Percentiles rank a stretch among this genome's conserved stretches.
Conservation (phyloP, 23 tunicate species). For the Aplidium turbinatum region DNA sequence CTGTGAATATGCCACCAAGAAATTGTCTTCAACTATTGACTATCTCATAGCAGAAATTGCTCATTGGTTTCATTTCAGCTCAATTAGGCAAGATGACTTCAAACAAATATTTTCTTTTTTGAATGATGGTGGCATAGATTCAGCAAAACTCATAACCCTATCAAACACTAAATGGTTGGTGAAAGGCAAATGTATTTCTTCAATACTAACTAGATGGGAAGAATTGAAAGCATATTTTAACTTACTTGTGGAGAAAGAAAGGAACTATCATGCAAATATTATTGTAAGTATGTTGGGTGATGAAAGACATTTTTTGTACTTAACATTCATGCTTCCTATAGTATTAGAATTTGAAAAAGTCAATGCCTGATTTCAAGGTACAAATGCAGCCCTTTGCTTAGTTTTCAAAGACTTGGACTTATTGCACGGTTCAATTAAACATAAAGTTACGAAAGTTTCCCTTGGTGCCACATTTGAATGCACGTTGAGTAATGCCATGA, state of each 20-base stretch:
- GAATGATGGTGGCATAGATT: slow-evolving; percentile 11
- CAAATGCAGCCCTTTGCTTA: not conserved
- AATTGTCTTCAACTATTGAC: slow-evolving; percentile 7
- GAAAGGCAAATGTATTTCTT: slow-evolving; percentile 8
- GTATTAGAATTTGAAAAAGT: not conserved
- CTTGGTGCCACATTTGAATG: not conserved
- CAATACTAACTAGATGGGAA: slow-evolving; percentile 18
- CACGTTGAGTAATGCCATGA: not conserved
- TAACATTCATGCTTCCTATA: slow-evolving; percentile 13
- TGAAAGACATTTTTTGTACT: slow-evolving; percentile 9
- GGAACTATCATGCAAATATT: slow-evolving; percentile 14
- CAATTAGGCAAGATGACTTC: slow-evolving; percentile 14
- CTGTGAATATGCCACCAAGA: slow-evolving; percentile 13
- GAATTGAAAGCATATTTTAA: slow-evolving; percentile 4
- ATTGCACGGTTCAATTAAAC: not conserved
- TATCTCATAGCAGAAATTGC: slow-evolving; percentile 11
- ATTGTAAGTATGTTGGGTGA: slow-evolving; percentile 16
- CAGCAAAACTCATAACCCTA: slow-evolving; percentile 1
- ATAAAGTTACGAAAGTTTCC: not conserved
- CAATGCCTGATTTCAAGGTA: not conserved
- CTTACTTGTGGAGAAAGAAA: slow-evolving; percentile 6
- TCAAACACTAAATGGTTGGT: slow-evolving; percentile 13
- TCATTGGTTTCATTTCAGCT: slow-evolving; percentile 6
- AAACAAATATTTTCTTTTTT: slow-evolving; percentile 3
- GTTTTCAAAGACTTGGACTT: not conserved